Evolutionary conservation across 2,888 invertebrate species (phyloP), one percentile per base, ranked within the genome.

Genomic region (Noctua comes): DNA sequence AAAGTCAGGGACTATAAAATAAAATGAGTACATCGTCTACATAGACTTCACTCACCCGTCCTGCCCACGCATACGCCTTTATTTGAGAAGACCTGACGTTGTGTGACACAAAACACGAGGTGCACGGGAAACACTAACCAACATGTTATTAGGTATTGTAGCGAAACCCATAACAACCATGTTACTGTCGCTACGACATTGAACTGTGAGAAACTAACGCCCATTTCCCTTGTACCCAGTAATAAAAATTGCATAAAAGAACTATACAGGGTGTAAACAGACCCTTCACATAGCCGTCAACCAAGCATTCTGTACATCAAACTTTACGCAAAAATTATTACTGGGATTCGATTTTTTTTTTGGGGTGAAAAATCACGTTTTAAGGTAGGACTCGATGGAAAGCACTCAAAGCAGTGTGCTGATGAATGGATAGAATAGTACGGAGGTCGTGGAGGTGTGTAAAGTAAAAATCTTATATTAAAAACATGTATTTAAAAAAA

Each of bases 181-280:
- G 83, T 72, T 74, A 69, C 46, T 77, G 73, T 74, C 43, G 59
- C 57, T 54, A 54, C 36, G 86, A 82, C 86, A 86, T 86, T 83
- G 86, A 86, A 82, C 84, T 88, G 90, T 92, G 91, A 88, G 91
- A 92, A 89, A 90, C 78, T 51, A 79, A 86, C 90, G 86, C 88
- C 89, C 87, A 91, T 91, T 88, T 92, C 90, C 89, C 85, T 88
- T 89, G 40, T 8, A 84, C 31, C 36, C 6, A 8, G 51, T 36
- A 77, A 65, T 78, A 72, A 71, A 83, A 72, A 77, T 59, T 72
- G 36, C 6, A 72, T 72, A 46, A 13, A 48, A 71, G 31, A 54
- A 59, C 18, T n/a, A n/a, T n/a, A n/a, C n/a, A n/a, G n/a, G n/a
- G n/a, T n/a, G n/a, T n/a, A n/a, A n/a, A n/a, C n/a, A n/a, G n/a